Base-by-base conservation (phyloP, 2,888 invertebrate species). In the Arenicola marina region DNA sequence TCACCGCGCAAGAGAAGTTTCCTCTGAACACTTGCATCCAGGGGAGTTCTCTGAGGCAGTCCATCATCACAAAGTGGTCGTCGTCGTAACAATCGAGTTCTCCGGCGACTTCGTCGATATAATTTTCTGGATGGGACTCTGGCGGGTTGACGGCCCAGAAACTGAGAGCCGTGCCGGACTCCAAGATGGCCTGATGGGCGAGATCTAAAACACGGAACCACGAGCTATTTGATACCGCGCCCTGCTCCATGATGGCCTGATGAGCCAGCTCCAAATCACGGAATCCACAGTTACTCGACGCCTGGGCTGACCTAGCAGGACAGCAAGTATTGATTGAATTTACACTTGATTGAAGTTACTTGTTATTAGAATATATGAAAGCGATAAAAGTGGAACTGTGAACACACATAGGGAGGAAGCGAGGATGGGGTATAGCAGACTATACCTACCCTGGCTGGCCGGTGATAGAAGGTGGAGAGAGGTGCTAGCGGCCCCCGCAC, bases 151-250 rank as follows among this genome's bases (percentile, higher is more conserved):
- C 28, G 11, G 53, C 32, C 62, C 59, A 65, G 33, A 56, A 32
- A 29, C 43, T 56, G 7, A 26, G 11, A 7, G 59, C 61, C 1
- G 65, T 33, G 11, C 73, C 73, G 45, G 70, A 71, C 56, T 73
- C 65, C 21, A 58, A 58, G 7, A 74, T 74, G 7, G 63, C 63
- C 48, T 71, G 62, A 1, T 67, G 63, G 53, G 74, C 69, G 26
- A 73, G 54, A 7, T 70, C 71, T 56, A 24, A 7, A 48, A 21
- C 21, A 48, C 11, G 11, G 21, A 11, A 43, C 18, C 11, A 15
- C 18, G 18, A 15, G 43, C 11, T 43, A 18, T 43, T 43, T 43
- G 18, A 15, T 43, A 18, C 43, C 18, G 11, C 18, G 15, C 18
- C 43, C 15, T 18, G 18, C 15, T 43, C 43, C 18, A 43, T 43